Evolutionary conservation across 2,888 invertebrate genomes (phyloP).

Genomic region (Temnothorax rugatulus): DNA sequence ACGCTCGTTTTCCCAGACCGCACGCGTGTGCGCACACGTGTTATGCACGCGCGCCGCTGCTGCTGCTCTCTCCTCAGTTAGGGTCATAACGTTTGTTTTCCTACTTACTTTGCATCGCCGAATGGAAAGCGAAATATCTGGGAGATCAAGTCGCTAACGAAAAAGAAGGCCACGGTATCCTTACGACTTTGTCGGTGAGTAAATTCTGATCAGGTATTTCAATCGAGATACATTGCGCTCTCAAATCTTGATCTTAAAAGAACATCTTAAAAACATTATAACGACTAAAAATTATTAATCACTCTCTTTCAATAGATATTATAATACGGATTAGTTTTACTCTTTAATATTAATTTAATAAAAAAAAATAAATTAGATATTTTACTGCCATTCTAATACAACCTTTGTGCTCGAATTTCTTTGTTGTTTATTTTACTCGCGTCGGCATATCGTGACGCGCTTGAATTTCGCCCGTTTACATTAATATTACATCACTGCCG

Average conservation of each 20-base stretch:
- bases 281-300: not conserved
- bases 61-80: conserved; percentile 70
- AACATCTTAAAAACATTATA: not conserved
- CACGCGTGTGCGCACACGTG: conserved; percentile 44
- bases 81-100: conserved; percentile 79
- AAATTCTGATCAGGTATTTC: not conserved
- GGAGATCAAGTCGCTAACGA: not conserved
- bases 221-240: not conserved
- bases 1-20: conserved; percentile 53
- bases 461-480: conserved; percentile 80
- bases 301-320: not conserved
- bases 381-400: not conserved
- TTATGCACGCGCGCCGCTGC: conserved; percentile 49
- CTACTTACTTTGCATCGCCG: conserved; percentile 75
- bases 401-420: conserved; percentile 5
- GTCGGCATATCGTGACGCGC: conserved; percentile 57
- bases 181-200: conserved; percentile 47
- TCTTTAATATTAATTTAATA: not conserved
- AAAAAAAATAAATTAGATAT: not conserved
- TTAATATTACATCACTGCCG: conserved; percentile 82
- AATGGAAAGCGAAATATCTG: conserved; percentile 72
- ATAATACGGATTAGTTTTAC: not conserved
- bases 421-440: conserved; percentile 57
- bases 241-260: not conserved
- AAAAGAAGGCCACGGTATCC: not conserved